Percentiles rank a stretch among this genome's conserved stretches.
Conservation (phyloP, 2,888 invertebrate genomes). For the Griposia aprilina region DNA sequence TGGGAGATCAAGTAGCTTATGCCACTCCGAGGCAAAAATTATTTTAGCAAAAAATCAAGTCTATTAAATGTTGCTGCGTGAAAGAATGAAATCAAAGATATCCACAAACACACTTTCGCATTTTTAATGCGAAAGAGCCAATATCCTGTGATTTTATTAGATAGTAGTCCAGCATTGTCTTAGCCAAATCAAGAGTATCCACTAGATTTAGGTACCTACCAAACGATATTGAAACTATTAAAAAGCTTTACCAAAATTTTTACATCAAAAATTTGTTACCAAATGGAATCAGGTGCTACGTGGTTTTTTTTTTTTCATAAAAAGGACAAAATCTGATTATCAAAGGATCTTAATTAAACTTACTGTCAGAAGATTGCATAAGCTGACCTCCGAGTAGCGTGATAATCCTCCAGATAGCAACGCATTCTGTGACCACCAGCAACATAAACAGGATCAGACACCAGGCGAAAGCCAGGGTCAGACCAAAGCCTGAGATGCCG, state of each 20-base stretch:
- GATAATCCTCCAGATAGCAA: constrained; percentile 77
- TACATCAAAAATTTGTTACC: neutral
- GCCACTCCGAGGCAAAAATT: neutral
- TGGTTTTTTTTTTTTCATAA: too few relatives aligned
- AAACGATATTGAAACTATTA: neutral
- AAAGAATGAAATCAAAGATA: too few relatives aligned
- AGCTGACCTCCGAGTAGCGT: constrained; percentile 69
- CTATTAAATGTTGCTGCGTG: too few relatives aligned
- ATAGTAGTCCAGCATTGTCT: too few relatives aligned
- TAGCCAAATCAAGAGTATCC: too few relatives aligned
- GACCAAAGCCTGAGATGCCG: constrained; percentile 75
- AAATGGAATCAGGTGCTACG: too few relatives aligned
- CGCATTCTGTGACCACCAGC: constrained; percentile 70
- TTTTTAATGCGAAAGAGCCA: too few relatives aligned
- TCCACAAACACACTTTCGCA: too few relatives aligned
- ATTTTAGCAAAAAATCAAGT: too few relatives aligned
- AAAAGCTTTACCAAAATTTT: neutral
- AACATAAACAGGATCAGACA: constrained; percentile 69
- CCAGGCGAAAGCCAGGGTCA: constrained; percentile 67
- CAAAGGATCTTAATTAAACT: constrained; percentile 20
- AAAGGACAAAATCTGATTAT: neutral
- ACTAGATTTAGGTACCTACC: too few relatives aligned
- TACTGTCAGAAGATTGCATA: constrained; percentile 65
- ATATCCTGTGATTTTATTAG: too few relatives aligned
- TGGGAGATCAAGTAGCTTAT: neutral